Conservation (phyloP, 1,140 invertebrate genomes). For the Calliphora vicina region DNA sequence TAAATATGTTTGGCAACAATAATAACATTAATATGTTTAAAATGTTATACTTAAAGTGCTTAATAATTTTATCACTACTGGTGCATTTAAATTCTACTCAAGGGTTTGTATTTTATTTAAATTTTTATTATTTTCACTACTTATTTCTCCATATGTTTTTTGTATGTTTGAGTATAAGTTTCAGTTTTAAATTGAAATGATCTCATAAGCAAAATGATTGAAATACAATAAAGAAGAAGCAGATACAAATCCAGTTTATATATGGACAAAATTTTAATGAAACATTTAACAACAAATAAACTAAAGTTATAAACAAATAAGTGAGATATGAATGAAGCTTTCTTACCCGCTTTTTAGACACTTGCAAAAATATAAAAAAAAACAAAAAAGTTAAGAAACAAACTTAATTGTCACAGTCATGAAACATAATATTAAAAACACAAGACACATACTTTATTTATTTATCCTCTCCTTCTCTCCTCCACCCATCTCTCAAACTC, state of each 20-base stretch:
- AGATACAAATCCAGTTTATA: background rate
- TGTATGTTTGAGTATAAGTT: background rate
- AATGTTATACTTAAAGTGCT: constrained; percentile 14
- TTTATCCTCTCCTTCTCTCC: background rate
- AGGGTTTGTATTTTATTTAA: constrained; percentile 35
- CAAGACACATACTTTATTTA: background rate
- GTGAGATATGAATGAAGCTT: background rate
- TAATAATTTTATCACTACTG: constrained; percentile 13
- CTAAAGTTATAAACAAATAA: background rate
- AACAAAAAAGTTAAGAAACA: background rate
- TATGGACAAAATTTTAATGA: background rate
- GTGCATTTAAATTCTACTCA: constrained; percentile 36
- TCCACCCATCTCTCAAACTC: background rate
- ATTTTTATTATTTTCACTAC: background rate
- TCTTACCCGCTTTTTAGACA: too few relatives aligned
- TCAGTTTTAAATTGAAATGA: background rate
- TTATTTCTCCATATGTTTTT: background rate
- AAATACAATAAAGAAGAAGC: background rate
- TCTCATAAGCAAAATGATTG: background rate
- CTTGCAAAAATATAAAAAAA: background rate
- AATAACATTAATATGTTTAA: background rate
- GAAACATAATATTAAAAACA: too few relatives aligned
- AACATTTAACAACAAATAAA: background rate
- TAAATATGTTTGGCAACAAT: background rate
- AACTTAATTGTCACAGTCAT: too few relatives aligned